Evolutionary conservation across 2,888 invertebrate species (phyloP).

Genomic region (Xanthorhoe spadicearia): DNA sequence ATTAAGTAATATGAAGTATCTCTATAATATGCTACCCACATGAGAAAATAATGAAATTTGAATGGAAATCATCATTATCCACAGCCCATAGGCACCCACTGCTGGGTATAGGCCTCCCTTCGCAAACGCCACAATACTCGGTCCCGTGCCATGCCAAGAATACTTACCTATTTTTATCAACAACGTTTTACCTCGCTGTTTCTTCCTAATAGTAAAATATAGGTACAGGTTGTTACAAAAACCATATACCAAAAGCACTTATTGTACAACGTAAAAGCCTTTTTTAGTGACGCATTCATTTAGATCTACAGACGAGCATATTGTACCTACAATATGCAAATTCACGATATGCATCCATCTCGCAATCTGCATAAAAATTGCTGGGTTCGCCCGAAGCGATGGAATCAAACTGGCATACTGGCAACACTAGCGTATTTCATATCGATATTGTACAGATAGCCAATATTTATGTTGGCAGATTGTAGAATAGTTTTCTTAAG

Average conservation of each 20-base stretch:
- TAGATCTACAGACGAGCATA: neutral
- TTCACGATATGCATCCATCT: constrained; percentile 31
- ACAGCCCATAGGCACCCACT: too few relatives aligned
- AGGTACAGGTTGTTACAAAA: neutral
- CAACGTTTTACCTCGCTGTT: neutral
- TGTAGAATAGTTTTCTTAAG: too few relatives aligned
- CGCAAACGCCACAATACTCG: too few relatives aligned
- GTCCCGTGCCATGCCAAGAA: too few relatives aligned
- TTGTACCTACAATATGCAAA: constrained; percentile 35
- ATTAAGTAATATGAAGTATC: too few relatives aligned
- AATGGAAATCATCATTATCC: too few relatives aligned
- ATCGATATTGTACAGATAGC: neutral
- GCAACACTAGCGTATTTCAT: constrained; percentile 9
- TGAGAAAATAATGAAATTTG: too few relatives aligned
- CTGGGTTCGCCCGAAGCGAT: constrained; percentile 30
- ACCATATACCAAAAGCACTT: neutral
- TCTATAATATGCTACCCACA: too few relatives aligned
- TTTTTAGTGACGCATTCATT: constrained; percentile 1
- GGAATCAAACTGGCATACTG: constrained; percentile 29
- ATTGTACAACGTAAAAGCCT: neutral
- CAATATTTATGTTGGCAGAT: too few relatives aligned
- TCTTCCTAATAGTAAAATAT: neutral
- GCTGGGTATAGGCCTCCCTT: too few relatives aligned
- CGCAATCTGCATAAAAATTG: constrained; percentile 42
- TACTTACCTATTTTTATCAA: neutral